Base-by-base conservation (phyloP, 2,113 vertebrate genomes). In the Apeltes quadracus region DNA sequence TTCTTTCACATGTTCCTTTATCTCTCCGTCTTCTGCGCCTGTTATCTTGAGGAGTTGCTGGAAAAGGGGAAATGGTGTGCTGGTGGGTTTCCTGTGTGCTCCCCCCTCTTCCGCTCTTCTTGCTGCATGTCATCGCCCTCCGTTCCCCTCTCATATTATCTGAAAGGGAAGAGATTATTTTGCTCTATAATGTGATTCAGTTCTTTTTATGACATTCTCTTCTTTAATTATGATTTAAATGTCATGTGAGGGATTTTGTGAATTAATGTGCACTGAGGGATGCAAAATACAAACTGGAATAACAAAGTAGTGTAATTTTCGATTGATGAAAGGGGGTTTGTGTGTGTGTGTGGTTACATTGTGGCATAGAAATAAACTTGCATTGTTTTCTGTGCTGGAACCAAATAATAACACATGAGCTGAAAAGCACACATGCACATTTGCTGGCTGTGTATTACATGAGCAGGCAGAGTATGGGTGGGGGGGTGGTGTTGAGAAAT, bases 151-250 rank as follows among this genome's bases (percentile, higher is more conserved):
- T 89, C 77, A 71, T 81, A 82, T 85, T 89, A 90, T 91, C 86
- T 84, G 51, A 72, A 51, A 84, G 78, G 79, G 76, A 85, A 87
- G 65, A 87, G 88, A 91, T 91, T 82, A 81, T 90, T 91, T 88
- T 78, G 53, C 78, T 63, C 70, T 72, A 70, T 89, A 88, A 89
- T 87, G 76, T 88, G 85, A 90, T 90, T 88, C 80, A 50, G 61
- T 68, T 79, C 79, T 85, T 90, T 77, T 89, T 84, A 83, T 89
- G 89, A 92, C 90, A 90, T 89, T 92, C 91, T 93, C 91, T 87
- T 81, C 73, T 88, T 88, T 87, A 72, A 85, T 91, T 93, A 88
- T 89, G 90, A 91, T 93, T 89, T 87, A 90, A 92, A 90, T 92
- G 90, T 93, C 92, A 92, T 69, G 75, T 87, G 88, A 89, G 74